Base-by-base conservation (phyloP, 2,797 vertebrate genomes). In the Odontamblyopus lacepedii region DNA sequence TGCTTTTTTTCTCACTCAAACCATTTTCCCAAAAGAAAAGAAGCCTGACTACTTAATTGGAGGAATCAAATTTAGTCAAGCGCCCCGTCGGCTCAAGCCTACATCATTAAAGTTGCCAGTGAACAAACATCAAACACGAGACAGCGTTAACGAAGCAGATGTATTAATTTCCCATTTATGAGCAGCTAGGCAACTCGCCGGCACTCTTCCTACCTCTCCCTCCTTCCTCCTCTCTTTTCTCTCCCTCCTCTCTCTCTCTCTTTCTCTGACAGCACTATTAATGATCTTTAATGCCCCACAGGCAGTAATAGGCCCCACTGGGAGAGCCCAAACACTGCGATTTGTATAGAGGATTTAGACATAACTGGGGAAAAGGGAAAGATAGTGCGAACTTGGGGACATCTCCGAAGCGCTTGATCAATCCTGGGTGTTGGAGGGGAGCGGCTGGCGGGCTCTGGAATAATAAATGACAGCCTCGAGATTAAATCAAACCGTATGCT, bases 341-440 rank as follows among this genome's bases (percentile, higher is more conserved):
- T 98, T 98, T 98, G 96, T 98, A 97, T 95, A 94, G 95, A 97
- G 96, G 95, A 97, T 98, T 98, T 97, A 98, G 95, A 98, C 95
- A 94, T 95, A 96, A 95, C 92, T 88, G 93, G 89, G 92, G 84
- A 64, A 71, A 78, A 73, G 80, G 85, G 83, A 71, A 75, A 82
- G 78, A 85, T 63, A 63, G 84, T 74, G 87, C 83, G 85, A 86
- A 82, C 82, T 85, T 84, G 87, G 83, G 91, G 92, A 92, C 88
- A 92, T 93, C 94, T 95, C 94, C 74, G 78, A 92, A 94, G 92
- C 85, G 91, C 94, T 95, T 95, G 95, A 98, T 97, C 96, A 95
- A 94, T 93, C 87, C 75, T 84, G 82, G 92, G 83, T 89, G 94
- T 94, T 92, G 87, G 87, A 86, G 88, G 85, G 89, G 65, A 83